phyloP scores from a whole-genome alignment of 2,797 vertebrate genomes.

The Ctenopoma multispine region DNA sequence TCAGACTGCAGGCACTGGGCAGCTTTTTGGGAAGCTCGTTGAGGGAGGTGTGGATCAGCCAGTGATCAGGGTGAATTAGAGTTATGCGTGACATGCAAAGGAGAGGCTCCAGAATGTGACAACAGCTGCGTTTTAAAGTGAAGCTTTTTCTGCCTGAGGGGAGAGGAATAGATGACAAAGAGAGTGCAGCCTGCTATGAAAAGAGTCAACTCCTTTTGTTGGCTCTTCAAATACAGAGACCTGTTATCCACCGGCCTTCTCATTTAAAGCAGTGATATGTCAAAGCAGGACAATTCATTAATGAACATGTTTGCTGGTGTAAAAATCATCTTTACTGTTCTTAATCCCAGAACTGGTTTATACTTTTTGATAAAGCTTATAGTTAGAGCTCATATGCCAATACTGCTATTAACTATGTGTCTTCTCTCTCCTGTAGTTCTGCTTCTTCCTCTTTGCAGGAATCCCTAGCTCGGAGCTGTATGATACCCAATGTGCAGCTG shows the following conservation, averaged over 20 bases:
- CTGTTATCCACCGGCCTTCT: conserved; percentile 32
- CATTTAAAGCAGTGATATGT: conserved; percentile 29
- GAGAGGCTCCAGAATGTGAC: conserved; percentile 80
- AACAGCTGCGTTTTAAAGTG: conserved; percentile 81
- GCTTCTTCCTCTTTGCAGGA: too few species aligned
- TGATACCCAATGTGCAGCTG: too few species aligned
- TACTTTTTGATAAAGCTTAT: too few species aligned
- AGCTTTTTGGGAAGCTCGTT: conserved; percentile 39
- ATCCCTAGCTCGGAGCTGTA: too few species aligned
- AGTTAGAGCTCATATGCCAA: too few species aligned
- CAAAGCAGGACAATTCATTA: conserved; percentile 16
- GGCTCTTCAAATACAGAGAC: conserved; percentile 48
- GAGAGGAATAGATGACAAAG: conserved; percentile 59
- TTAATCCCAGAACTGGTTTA: conserved; percentile 17
- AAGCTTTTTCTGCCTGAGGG: conserved; percentile 70
- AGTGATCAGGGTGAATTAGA: conserved; percentile 80
- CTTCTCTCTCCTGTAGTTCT: too few species aligned
- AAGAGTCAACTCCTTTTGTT: conserved; percentile 61
- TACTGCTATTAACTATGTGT: too few species aligned
- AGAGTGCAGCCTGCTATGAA: conserved; percentile 40
- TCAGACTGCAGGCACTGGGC: conserved; percentile 48
- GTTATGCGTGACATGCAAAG: conserved; percentile 81
- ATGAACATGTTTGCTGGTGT: conserved; percentile 17
- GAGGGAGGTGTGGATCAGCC: conserved; percentile 67
- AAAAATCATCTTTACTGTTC: conserved; percentile 6